phyloP scores from a whole-genome alignment of 2,888 invertebrate species.

The Choreutis nemorana region DNA sequence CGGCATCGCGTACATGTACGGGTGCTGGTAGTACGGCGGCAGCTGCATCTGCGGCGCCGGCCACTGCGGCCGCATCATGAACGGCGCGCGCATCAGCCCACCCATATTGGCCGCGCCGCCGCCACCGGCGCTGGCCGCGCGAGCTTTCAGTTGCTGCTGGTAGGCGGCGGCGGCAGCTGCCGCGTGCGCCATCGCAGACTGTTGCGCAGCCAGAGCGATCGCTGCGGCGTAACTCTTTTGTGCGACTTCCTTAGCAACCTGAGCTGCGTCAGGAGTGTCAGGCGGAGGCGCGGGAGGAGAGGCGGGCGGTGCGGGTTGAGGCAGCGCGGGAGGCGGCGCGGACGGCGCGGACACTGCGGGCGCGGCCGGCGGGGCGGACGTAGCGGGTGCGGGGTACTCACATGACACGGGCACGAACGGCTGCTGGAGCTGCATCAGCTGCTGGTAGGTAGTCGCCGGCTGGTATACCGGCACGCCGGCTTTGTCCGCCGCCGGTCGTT shows the following conservation, averaged over 20 bases:
- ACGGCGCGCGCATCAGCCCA: constrained; percentile 47
- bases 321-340: constrained; percentile 14
- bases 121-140: constrained; percentile 74
- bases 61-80: constrained; percentile 56
- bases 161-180: constrained; percentile 49
- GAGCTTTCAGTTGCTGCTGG: constrained; percentile 61
- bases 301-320: constrained; percentile 10
- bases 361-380: constrained; percentile 68
- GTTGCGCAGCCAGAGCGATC: constrained; percentile 56
- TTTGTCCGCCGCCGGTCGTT: constrained; percentile 95
- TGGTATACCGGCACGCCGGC: constrained; percentile 96
- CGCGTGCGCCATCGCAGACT: constrained; percentile 53
- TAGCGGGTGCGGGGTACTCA: constrained; percentile 88
- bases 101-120: too few species aligned
- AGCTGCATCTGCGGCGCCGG: constrained; percentile 55
- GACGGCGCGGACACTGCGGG: constrained; percentile 27
- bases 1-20: constrained; percentile 60
- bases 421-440: constrained; percentile 93
- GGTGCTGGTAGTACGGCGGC: constrained; percentile 58
- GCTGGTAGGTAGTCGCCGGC: constrained; percentile 92
- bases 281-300: constrained; percentile 24
- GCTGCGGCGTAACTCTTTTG: constrained; percentile 84
- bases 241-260: constrained; percentile 81
- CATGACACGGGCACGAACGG: constrained; percentile 99
- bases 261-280: constrained; percentile 67